Conservation (phyloP, 2,888 invertebrate genomes). For the Eupsilia transversa region DNA sequence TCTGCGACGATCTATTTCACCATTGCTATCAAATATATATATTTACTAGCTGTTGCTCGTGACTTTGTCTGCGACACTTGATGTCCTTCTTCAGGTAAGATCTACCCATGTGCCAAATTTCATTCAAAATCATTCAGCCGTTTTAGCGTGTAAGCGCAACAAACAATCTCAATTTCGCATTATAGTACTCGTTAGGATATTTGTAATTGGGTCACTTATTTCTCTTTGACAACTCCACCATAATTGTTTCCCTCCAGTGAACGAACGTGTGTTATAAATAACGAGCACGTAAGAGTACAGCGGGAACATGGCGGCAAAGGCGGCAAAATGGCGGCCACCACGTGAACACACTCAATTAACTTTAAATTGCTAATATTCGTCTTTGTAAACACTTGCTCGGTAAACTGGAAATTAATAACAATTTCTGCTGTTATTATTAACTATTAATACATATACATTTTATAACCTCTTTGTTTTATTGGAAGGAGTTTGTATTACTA, state of each 20-base stretch:
- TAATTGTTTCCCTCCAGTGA: slow-evolving; percentile 8
- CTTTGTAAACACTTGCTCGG: slow-evolving; percentile 11
- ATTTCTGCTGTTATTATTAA: background rate
- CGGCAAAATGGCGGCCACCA: background rate
- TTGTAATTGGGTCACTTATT: background rate
- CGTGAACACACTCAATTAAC: slow-evolving; percentile 35
- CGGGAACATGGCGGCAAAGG: background rate
- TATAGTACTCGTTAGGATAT: too few relatives aligned
- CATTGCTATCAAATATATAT: too few relatives aligned
- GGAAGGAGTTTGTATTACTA: too few relatives aligned
- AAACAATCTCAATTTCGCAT: too few relatives aligned
- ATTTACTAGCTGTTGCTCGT: too few relatives aligned
- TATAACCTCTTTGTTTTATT: slow-evolving; percentile 1
- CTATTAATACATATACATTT: too few relatives aligned
- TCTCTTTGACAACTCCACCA: background rate
- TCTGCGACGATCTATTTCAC: too few relatives aligned
- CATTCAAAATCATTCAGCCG: too few relatives aligned
- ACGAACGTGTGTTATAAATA: slow-evolving; percentile 20
- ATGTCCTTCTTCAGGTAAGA: too few relatives aligned
- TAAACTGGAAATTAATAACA: slow-evolving; percentile 29
- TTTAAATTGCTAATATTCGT: slow-evolving; percentile 44
- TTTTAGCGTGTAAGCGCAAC: too few relatives aligned
- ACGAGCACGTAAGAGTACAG: slow-evolving; percentile 10
- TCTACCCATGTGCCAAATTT: too few relatives aligned
- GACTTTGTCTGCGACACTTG: too few relatives aligned